phyloP scores from a whole-genome alignment of 1,140 invertebrate genomes.

The Leptinotarsa lineolata region DNA sequence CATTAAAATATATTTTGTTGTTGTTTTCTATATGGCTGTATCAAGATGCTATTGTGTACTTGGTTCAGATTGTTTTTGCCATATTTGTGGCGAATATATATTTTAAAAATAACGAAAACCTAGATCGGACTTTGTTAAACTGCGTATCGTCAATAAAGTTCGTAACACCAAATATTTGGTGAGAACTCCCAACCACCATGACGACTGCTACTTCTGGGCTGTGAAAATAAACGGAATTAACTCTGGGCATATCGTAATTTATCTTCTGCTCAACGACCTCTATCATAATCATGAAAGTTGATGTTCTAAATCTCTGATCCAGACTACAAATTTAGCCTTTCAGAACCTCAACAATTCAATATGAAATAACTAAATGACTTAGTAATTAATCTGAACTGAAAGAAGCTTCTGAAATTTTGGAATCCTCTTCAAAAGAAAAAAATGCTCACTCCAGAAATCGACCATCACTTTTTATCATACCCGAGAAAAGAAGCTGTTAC shows the following conservation, averaged over 20 bases:
- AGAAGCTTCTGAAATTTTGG: conserved; percentile 12
- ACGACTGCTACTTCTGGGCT: not conserved
- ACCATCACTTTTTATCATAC: not conserved
- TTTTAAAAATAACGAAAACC: too few relatives aligned
- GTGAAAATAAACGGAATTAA: not conserved
- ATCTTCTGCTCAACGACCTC: not conserved
- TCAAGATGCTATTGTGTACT: not conserved
- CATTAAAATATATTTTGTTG: not conserved
- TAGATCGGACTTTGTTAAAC: too few relatives aligned
- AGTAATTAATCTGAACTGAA: not conserved
- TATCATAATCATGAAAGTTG: not conserved
- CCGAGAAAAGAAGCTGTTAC: not conserved
- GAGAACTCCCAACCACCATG: not conserved
- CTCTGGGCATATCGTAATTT: not conserved
- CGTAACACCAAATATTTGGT: not conserved
- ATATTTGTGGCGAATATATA: not conserved
- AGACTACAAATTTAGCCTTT: not conserved
- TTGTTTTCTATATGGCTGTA: not conserved
- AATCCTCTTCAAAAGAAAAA: not conserved
- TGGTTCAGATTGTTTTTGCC: not conserved
- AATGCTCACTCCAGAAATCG: not conserved
- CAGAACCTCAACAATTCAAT: not conserved
- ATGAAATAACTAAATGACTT: not conserved
- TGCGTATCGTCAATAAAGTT: too few relatives aligned
- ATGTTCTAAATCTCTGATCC: not conserved